Evolutionary conservation across 2,888 invertebrate species (phyloP).

Genomic region (Mantis religiosa): DNA sequence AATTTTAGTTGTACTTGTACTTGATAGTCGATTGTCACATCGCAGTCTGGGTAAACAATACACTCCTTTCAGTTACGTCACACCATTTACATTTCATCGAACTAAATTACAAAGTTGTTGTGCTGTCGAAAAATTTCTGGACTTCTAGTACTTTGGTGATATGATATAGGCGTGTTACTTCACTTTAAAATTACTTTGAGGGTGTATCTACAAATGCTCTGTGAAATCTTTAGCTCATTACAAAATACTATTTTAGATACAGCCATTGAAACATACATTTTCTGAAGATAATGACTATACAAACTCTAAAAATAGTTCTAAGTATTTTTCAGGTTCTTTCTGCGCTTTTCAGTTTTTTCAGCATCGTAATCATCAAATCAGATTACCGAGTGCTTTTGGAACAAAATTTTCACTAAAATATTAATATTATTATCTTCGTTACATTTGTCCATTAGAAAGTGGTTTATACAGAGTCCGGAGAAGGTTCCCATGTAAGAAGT

Average conservation of each 20-base stretch:
- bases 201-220: not conserved
- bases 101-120: too few relatives aligned
- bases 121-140: too few relatives aligned
- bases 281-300: not conserved
- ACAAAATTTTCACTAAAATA: not conserved
- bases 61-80: too few relatives aligned
- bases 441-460: not conserved
- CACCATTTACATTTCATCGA: too few relatives aligned
- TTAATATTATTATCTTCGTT: not conserved
- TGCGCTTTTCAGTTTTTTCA: not conserved
- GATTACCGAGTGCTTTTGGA: not conserved
- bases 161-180: not conserved
- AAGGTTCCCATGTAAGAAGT: conserved; percentile 46
- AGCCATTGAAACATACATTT: not conserved
- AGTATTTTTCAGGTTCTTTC: not conserved
- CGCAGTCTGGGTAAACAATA: too few relatives aligned
- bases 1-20: too few relatives aligned
- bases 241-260: not conserved
- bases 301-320: not conserved
- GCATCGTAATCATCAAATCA: not conserved
- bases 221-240: not conserved
- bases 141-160: not conserved
- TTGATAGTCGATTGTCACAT: too few relatives aligned
- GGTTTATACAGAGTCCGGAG: conserved; percentile 44
- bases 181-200: not conserved